A percentile compares a stretch with the other conserved stretches of the same genome.
Conservation (phyloP, 2,888 invertebrate species). For the Meiosimyza platycephala region DNA sequence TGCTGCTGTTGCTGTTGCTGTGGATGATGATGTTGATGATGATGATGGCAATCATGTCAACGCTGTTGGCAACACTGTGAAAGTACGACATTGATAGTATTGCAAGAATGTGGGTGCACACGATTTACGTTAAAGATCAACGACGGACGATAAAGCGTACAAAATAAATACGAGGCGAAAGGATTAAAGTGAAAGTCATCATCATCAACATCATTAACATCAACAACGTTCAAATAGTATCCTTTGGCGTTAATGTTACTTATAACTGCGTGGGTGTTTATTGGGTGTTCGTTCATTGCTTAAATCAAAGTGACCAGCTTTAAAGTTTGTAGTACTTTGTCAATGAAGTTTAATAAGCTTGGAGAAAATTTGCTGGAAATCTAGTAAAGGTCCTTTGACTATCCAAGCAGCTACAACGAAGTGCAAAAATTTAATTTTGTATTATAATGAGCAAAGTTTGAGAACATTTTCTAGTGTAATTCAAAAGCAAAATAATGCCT, state of each 20-base stretch:
- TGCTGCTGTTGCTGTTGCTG: too few species aligned
- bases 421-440: too few species aligned
- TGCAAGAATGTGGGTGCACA: not conserved
- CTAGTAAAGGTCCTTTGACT: too few species aligned
- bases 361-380: too few species aligned
- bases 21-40: too few species aligned
- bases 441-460: too few species aligned
- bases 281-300: not conserved
- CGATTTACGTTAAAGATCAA: constrained; percentile 19
- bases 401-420: too few species aligned
- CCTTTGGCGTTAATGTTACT: constrained; percentile 19
- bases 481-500: too few species aligned
- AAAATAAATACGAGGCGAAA: constrained; percentile 26
- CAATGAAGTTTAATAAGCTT: too few species aligned
- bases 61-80: constrained; percentile 8
- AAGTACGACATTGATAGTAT: not conserved
- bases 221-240: not conserved
- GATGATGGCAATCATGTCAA: constrained; percentile 19
- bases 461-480: too few species aligned
- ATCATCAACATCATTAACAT: too few species aligned
- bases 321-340: not conserved
- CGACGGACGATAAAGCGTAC: constrained; percentile 14
- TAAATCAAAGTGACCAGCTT: not conserved
- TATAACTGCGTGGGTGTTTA: not conserved
- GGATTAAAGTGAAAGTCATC: constrained; percentile 11